Conservation (phyloP, 1,140 invertebrate genomes). For the Neuroterus valhalla region DNA sequence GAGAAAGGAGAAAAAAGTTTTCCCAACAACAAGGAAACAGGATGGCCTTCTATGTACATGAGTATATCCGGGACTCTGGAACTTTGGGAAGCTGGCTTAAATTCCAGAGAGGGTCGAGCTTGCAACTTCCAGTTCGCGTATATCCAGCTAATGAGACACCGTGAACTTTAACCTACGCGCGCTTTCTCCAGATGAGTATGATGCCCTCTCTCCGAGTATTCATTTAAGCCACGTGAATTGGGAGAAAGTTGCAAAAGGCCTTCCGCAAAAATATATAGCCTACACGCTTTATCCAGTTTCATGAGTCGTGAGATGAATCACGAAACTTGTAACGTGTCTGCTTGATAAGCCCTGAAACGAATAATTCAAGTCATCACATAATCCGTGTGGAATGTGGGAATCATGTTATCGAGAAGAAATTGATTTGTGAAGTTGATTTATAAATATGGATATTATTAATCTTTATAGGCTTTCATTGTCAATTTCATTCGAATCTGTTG, state of each 20-base stretch:
- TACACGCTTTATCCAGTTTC: slow-evolving; percentile 6
- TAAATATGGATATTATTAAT: too few relatives aligned
- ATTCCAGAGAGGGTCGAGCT: neutral
- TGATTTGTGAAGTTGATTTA: too few relatives aligned
- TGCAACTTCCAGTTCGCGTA: neutral
- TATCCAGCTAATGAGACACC: neutral
- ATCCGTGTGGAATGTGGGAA: too few relatives aligned
- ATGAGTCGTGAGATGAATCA: neutral
- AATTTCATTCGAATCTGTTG: too few relatives aligned
- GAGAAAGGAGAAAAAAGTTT: slow-evolving; percentile 12
- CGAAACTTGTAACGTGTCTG: too few relatives aligned
- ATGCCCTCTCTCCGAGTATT: neutral
- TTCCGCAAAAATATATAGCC: neutral
- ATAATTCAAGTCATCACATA: too few relatives aligned
- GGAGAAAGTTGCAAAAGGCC: slow-evolving; percentile 16
- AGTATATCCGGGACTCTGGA: neutral
- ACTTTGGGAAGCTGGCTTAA: neutral
- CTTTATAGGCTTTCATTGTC: too few relatives aligned
- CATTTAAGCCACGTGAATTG: neutral
- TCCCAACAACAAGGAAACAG: neutral
- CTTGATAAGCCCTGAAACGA: too few relatives aligned
- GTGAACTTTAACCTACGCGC: neutral
- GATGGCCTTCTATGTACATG: neutral
- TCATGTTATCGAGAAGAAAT: too few relatives aligned
- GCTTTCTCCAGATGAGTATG: slow-evolving; percentile 3